Base-by-base conservation (phyloP, 2,113 vertebrate genomes). In the Ammodytes dubius region DNA sequence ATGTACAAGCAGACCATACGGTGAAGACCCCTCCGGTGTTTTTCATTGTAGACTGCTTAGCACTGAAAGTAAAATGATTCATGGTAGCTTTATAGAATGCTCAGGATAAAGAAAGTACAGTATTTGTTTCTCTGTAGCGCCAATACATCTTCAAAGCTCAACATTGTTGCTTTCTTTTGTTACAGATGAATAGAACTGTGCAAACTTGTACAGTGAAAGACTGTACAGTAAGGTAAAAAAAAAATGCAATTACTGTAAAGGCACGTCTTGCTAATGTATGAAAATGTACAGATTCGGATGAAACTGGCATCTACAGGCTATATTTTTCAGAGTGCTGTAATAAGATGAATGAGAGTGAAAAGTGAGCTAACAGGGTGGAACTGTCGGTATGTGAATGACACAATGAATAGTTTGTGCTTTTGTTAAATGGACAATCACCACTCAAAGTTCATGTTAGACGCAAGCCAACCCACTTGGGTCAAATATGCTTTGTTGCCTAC, bases 61-160 rank as follows among this genome's bases (percentile, higher is more conserved):
- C 74, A 69, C 63, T 84, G 82, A 80, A 82, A 79, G 86, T 87
- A 79, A 74, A 74, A 79, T 9, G 57, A 81, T 53, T 43, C 56
- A 75, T 40, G 54, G 73, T 73, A 87, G 83, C 83, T 93, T 87
- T 81, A 72, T 53, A 52, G 80, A 77, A 54, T 11, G 90, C 89
- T 94, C 91, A 94, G 93, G 91, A 88, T 81, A 81, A 74, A 70
- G 88, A 87, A 68, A 78, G 87, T 70, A 39, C 84, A 87, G 82
- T 42, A 12, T 50, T 67, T 72, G 80, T 64, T 27, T 85, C 83
- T 88, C 83, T 84, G 87, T 82, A 70, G 87, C 71, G 64, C 66
- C 37, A 19, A 52, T 4, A 78, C 63, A 59, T 68, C 67, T 87
- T 68, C 50, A 70, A 70, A 84, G 27, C 39, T 27, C 74, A 45